These are phyloP conservation scores for Cyrtonyx montezumae DNA, from an alignment of 2,113 vertebrate genomes.

Conservation along the genomic window DNA sequence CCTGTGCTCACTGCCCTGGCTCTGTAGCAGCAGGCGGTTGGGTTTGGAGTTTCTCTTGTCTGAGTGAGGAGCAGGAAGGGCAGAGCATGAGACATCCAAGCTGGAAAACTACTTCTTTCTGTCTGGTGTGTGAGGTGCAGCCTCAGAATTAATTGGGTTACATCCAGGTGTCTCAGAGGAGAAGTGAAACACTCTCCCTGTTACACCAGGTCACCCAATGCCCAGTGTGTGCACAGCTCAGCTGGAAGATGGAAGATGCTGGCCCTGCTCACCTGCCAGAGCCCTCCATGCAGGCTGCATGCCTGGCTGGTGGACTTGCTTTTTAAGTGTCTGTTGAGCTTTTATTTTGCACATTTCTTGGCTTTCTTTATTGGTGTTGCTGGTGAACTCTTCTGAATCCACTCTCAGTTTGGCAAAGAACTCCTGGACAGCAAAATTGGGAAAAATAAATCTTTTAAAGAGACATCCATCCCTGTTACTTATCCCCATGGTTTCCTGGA, in stretches of 20 bases:
- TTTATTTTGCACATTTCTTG: conserved; percentile 42
- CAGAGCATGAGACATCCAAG: background rate
- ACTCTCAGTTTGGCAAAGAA: conserved; percentile 12
- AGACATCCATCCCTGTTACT: conserved; percentile 21
- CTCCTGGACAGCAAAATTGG: background rate
- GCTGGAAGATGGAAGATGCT: background rate
- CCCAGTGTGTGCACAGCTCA: background rate
- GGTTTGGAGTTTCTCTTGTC: conserved; percentile 5
- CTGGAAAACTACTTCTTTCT: background rate
- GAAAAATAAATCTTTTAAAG: conserved; percentile 35
- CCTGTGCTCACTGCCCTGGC: accelerated
- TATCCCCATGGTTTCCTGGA: conserved; percentile 53
- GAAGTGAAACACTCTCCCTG: background rate
- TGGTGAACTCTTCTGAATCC: conserved; percentile 30
- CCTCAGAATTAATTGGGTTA: background rate
- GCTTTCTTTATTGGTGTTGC: background rate
- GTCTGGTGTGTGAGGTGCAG: background rate
- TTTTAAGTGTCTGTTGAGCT: background rate
- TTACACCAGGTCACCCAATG: background rate
- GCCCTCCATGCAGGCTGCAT: no score
- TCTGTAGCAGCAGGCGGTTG: background rate
- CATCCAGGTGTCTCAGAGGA: background rate
- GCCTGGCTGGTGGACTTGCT: background rate
- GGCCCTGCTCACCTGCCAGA: background rate
- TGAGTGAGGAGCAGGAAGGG: background rate